Percentiles rank a stretch among this genome's conserved stretches.
Evolutionary conservation across 1,140 invertebrate species (phyloP).

Genomic region (Vollenhovia emeryi): DNA sequence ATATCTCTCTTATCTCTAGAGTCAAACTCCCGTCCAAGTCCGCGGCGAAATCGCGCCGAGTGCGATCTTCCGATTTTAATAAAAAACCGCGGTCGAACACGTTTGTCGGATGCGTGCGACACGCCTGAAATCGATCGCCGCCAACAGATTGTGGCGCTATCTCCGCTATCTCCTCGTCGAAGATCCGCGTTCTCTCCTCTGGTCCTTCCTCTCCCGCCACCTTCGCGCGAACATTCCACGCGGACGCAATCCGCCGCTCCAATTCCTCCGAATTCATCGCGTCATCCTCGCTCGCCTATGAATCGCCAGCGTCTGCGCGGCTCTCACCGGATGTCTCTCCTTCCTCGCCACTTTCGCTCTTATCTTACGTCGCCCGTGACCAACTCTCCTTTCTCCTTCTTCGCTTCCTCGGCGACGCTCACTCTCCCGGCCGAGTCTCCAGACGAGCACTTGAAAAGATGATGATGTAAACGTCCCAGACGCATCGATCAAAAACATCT

Average conservation of each 20-base stretch:
- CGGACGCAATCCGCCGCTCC: no score
- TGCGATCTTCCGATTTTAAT: background rate
- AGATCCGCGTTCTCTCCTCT: background rate
- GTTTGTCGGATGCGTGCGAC: no score
- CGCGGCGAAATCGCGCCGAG: background rate
- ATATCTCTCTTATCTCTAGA: background rate
- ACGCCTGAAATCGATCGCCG: background rate
- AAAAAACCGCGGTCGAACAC: background rate
- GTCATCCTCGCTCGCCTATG: background rate
- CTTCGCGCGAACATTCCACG: background rate
- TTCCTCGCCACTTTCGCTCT: constrained; percentile 4
- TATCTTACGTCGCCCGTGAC: background rate
- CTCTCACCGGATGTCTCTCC: constrained; percentile 1
- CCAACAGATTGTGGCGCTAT: background rate
- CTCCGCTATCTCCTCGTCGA: background rate
- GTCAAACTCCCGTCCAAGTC: background rate
- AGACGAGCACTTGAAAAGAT: background rate
- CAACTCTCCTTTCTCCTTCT: constrained; percentile 24
- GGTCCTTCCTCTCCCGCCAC: background rate
- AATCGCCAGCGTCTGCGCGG: background rate
- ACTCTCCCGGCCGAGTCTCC: background rate
- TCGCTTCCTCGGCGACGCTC: background rate
- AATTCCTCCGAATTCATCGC: background rate
- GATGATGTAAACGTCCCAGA: background rate
- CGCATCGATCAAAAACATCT: background rate